Percentiles rank a stretch among this genome's conserved stretches.
Evolutionary conservation across 1,140 invertebrate species (phyloP).

Genomic region (Thereuonema tuberculata): DNA sequence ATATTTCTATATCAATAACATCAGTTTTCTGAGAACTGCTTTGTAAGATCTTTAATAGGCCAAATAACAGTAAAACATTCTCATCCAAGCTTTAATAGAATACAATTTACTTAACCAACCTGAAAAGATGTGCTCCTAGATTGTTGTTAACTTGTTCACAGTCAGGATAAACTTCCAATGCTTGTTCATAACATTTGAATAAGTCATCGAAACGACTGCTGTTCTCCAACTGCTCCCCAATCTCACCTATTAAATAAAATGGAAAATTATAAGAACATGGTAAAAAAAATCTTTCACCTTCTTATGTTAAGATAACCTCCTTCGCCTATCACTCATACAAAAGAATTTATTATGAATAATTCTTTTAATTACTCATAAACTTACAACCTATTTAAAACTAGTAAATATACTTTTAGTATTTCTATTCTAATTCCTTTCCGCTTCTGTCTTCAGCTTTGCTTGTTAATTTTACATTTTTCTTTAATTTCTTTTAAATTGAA

Average conservation of each 20-base stretch:
- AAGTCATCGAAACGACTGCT: conserved; percentile 24
- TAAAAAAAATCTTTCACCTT: background rate
- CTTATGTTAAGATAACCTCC: background rate
- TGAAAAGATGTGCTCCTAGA: conserved; percentile 32
- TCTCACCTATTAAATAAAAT: background rate
- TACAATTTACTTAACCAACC: too few relatives aligned
- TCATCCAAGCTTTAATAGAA: too few relatives aligned
- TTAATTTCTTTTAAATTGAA: too few relatives aligned
- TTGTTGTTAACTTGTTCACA: conserved; percentile 30
- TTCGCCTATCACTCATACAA: too few relatives aligned
- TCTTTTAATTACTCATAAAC: background rate
- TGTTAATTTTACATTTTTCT: too few relatives aligned
- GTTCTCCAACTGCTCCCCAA: conserved; percentile 11
- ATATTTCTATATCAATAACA: too few relatives aligned
- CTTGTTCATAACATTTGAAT: conserved; percentile 33
- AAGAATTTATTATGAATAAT: background rate
- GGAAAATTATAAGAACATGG: background rate
- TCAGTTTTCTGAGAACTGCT: too few relatives aligned
- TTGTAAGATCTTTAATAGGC: too few relatives aligned
- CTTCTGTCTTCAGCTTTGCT: too few relatives aligned
- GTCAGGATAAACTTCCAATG: conserved; percentile 29
- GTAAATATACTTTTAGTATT: background rate
- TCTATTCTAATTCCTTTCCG: background rate
- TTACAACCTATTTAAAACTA: background rate
- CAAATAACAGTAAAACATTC: too few relatives aligned